Evolutionary conservation across 1,140 invertebrate genomes (phyloP).

Genomic region (Lasioglossum albipes): DNA sequence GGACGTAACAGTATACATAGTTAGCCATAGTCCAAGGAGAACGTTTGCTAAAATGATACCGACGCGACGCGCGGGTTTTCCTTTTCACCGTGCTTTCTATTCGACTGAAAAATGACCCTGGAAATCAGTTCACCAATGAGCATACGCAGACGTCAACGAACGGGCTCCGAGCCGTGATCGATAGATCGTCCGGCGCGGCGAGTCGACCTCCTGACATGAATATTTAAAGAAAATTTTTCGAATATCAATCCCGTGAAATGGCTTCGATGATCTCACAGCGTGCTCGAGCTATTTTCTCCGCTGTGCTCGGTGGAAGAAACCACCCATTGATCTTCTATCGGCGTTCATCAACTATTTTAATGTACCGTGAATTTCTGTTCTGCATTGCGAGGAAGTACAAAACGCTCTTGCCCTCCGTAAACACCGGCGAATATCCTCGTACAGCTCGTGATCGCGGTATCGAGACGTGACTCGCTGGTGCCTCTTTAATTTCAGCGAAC

Average conservation of each 20-base stretch:
- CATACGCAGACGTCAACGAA: background rate
- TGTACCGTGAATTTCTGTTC: slow-evolving; percentile 20
- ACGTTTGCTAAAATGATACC: slow-evolving; percentile 9
- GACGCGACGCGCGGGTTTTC: background rate
- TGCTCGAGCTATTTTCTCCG: slow-evolving; percentile 16
- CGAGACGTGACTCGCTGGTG: background rate
- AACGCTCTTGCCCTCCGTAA: background rate
- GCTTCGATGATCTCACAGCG: background rate
- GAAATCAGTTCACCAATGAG: slow-evolving; percentile 1
- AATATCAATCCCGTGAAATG: slow-evolving; percentile 13
- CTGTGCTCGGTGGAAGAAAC: background rate
- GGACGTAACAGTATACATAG: no score
- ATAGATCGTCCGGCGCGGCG: slow-evolving; percentile 4
- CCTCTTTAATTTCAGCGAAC: background rate
- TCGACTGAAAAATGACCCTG: background rate
- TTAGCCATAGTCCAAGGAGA: background rate
- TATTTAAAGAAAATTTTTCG: slow-evolving; percentile 48
- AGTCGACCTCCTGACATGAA: slow-evolving; percentile 28
- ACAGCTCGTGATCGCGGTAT: background rate
- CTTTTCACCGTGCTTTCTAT: slow-evolving; percentile 20
- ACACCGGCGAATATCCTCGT: background rate
- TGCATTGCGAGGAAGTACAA: background rate
- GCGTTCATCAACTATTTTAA: slow-evolving; percentile 23
- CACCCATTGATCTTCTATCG: slow-evolving; percentile 20
- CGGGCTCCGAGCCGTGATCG: slow-evolving; percentile 16